Evolutionary conservation across 2,797 vertebrate species (phyloP), one percentile per base, ranked within the genome.

Genomic region (Phylloscopus collybita): DNA sequence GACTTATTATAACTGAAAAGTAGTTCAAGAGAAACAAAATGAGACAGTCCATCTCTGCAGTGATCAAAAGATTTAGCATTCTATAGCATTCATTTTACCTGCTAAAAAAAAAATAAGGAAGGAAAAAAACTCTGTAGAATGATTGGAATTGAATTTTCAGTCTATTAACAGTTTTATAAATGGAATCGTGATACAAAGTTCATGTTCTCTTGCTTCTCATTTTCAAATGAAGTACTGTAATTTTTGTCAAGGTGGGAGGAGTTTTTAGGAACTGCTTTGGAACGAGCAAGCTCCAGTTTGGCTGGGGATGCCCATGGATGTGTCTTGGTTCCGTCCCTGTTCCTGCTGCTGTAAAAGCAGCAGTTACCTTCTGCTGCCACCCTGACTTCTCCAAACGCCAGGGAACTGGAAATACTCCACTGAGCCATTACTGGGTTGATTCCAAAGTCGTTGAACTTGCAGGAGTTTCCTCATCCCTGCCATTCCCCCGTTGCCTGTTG

Each of bases 51-150:
- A 89, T 36, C 47, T 88, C 54, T 90, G 64, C 67, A 61, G 47
- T 74, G 71, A 97, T 90, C 73, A 79, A 75, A 96, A 73, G 88
- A 50, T 76, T 87, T 78, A 90, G 47, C 59, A 42, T 61, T 78
- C 4, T 73, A 53, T 83, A 70, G 21, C 42, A 85, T 78, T 88
- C 38, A 82, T 95, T 96, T 90, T 82, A 75, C 47, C 67, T 83
- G 71, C 59, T 78, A n/a, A 27, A 60, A 60, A 50, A 66, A 72
- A 59, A 61, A 23, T 42, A 45, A 27, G 20, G 14, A 40, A 40
- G 38, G 40, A 40, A 40, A 61, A 69, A 88, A 70, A n/a, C n/a
- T 66, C 47, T 25, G 42, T 64, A 80, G 54, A 82, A 93, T 65
- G 73, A 88, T 23, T 86, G 67, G 67, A 93, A 93, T 83, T 64